Conservation (phyloP, 2,797 vertebrate genomes). For the Cetoscarus ocellatus region DNA sequence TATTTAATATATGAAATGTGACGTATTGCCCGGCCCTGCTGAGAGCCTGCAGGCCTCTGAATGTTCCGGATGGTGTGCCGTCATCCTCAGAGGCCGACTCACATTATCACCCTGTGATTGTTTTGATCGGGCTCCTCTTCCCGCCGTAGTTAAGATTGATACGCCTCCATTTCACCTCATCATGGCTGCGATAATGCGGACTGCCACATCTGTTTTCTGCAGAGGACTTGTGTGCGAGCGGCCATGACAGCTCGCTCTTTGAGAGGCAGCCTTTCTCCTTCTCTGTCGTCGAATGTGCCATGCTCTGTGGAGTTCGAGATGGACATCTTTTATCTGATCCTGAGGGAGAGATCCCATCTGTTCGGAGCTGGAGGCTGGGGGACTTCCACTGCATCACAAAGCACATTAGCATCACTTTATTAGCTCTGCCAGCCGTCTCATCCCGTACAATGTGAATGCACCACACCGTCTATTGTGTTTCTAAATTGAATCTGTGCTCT, state of each 20-base stretch:
- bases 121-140: slow-evolving; percentile 40
- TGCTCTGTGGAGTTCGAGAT: slow-evolving; percentile 61
- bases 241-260: slow-evolving; percentile 49
- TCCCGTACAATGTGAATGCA: slow-evolving; percentile 79
- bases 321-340: slow-evolving; percentile 74
- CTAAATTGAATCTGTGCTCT: slow-evolving; percentile 47
- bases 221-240: slow-evolving; percentile 43
- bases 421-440: slow-evolving; percentile 62
- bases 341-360: slow-evolving; percentile 73
- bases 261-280: slow-evolving; percentile 52
- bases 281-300: slow-evolving; percentile 51
- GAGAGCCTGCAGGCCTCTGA: slow-evolving; percentile 31
- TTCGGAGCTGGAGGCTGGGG: slow-evolving; percentile 56
- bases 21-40: too few relatives aligned
- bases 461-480: slow-evolving; percentile 55
- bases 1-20: too few relatives aligned
- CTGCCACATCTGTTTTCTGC: slow-evolving; percentile 46
- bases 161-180: slow-evolving; percentile 64
- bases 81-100: slow-evolving; percentile 21
- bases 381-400: slow-evolving; percentile 64
- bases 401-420: slow-evolving; percentile 73
- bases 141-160: slow-evolving; percentile 58
- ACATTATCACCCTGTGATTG: slow-evolving; percentile 40
- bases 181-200: slow-evolving; percentile 34
- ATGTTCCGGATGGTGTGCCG: slow-evolving; percentile 33